A percentile compares a stretch with the other conserved stretches of the same genome.
Conservation (phyloP, 2,888 invertebrate genomes). For the Ligdia adustata region DNA sequence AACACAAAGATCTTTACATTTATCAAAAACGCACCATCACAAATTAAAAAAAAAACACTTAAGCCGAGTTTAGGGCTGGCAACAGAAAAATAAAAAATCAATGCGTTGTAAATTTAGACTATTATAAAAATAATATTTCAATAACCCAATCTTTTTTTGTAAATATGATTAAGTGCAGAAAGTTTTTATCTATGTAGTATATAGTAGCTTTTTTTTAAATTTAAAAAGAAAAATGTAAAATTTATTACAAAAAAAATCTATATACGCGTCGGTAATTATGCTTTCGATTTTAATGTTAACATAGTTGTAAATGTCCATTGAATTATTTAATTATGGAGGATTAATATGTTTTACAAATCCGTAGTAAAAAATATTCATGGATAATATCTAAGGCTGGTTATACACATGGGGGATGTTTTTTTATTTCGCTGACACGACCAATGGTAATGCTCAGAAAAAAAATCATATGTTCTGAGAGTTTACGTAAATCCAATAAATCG, state of each 20-base stretch:
- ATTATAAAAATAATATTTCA: too few relatives aligned
- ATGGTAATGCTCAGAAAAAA: background rate
- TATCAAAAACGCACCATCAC: conserved; percentile 29
- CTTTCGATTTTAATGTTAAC: conserved; percentile 59
- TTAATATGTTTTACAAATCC: conserved; percentile 44
- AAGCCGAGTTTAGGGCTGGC: conserved; percentile 17
- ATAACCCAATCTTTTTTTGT: conserved; percentile 36
- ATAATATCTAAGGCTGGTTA: conserved; percentile 26
- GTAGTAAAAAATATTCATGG: conserved; percentile 49
- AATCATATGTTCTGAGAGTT: too few relatives aligned
- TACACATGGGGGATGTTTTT: conserved; percentile 5
- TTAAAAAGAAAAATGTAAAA: conserved; percentile 42
- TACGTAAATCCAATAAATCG: too few relatives aligned
- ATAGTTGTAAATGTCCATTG: conserved; percentile 71
- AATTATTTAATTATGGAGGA: conserved; percentile 33
- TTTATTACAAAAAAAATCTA: too few relatives aligned
- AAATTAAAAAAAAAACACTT: conserved; percentile 27
- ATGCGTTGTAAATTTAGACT: conserved; percentile 10
- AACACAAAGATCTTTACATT: background rate
- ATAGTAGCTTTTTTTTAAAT: conserved; percentile 64
- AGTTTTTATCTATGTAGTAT: conserved; percentile 54
- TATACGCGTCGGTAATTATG: conserved; percentile 2
- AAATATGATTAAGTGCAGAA: conserved; percentile 70
- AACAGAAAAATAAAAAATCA: conserved; percentile 16
- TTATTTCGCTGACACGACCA: background rate